Base-by-base conservation (phyloP, 2,113 vertebrate species). In the Trichomycterus rosablanca region DNA sequence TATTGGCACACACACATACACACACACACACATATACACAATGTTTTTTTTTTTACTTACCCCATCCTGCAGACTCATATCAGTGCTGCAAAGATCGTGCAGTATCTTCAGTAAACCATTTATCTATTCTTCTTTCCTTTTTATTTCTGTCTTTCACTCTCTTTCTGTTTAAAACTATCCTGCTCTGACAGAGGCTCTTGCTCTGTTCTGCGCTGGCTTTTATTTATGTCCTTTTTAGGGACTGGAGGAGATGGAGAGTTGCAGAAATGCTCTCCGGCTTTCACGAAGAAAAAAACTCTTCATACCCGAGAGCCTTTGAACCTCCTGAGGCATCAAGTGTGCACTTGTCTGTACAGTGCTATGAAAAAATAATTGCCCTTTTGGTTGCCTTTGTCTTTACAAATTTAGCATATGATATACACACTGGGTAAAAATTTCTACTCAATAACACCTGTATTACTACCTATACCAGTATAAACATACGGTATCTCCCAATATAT, bases 201-300 rank as follows among this genome's bases (percentile, higher is more conserved):
- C 51, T n/a, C n/a, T n/a, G n/a, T n/a, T n/a, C n/a, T 52, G 26
- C 52, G 54, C 51, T 16, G 23, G 45, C 50, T 58, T 71, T 71
- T 71, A 71, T 71, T 71, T 67, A 66, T 71, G 45, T 67, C 63
- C 69, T 67, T 71, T 71, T 71, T 71, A 63, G 69, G 69, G 69
- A 46, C 59, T 66, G 58, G 28, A 62, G 44, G 34, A 46, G 48
- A 70, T 48, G 42, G 49, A 61, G 62, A 55, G 20, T 59, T 56
- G 14, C 20, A 44, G 43, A 56, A 64, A 28, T 64, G 43, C 55
- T 54, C 24, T 35, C 28, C n/a, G 22, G 16, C 44, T 56, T 42
- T 62, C 51, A 61, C 19, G 34, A 40, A 20, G 20, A 34, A 55
- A 42, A 60, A 65, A 70, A 49, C 28, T 59, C 34, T 43, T 56